phyloP scores from a whole-genome alignment of 2,888 invertebrate genomes.

The Uropetala carovei region DNA sequence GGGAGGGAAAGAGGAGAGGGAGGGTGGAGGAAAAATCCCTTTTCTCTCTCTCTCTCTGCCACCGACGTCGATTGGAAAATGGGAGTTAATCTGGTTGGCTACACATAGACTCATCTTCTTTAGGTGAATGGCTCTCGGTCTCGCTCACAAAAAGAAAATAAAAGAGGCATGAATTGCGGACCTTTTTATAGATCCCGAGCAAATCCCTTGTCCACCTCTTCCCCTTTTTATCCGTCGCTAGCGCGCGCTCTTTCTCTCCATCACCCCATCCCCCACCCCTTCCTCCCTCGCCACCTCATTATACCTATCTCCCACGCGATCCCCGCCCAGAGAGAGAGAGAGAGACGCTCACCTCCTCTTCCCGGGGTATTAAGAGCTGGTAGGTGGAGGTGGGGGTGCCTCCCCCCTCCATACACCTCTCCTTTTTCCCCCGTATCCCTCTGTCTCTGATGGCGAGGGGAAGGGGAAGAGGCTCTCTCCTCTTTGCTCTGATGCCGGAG shows the following conservation, averaged over 20 bases:
- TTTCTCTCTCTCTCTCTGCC: background rate
- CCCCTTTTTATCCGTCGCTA: background rate
- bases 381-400: background rate
- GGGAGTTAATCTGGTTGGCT: conserved; percentile 55
- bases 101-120: conserved; percentile 36
- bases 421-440: too few species aligned
- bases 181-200: conserved; percentile 22
- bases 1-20: background rate
- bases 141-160: background rate
- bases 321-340: too few species aligned
- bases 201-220: conserved; percentile 1
- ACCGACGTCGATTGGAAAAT: conserved; percentile 40
- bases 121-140: conserved; percentile 46
- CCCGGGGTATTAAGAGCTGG: conserved; percentile 8
- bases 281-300: too few species aligned
- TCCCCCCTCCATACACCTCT: background rate
- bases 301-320: too few species aligned
- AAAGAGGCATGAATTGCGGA: conserved; percentile 22
- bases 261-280: background rate
- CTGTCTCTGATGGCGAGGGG: too few species aligned
- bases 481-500: too few species aligned
- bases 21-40: background rate
- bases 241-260: background rate
- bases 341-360: background rate
- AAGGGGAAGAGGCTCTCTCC: too few species aligned